Percentiles rank a stretch among this genome's conserved stretches.
phyloP scores from a whole-genome alignment of 1,140 invertebrate genomes.

The Amyelois transitella region DNA sequence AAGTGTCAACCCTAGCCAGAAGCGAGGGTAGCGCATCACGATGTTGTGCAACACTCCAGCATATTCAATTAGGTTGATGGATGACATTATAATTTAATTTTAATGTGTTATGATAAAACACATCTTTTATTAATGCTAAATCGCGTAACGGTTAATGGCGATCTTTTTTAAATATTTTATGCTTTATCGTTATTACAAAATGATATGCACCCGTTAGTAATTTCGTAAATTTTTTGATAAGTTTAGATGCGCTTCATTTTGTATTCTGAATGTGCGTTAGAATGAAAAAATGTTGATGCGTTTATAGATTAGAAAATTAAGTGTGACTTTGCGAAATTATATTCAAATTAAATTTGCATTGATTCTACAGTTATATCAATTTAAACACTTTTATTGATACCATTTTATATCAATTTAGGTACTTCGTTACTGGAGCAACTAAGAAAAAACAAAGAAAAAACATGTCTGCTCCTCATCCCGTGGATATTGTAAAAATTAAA shows the following conservation, averaged over 20 bases:
- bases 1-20: neutral
- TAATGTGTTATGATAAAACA: constrained; percentile 60
- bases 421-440: too few relatives aligned
- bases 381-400: too few relatives aligned
- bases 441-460: too few relatives aligned
- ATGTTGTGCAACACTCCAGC: constrained; percentile 20
- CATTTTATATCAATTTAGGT: too few relatives aligned
- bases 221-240: neutral
- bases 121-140: constrained; percentile 38
- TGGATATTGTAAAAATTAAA: too few relatives aligned
- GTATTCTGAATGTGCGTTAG: neutral
- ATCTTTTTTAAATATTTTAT: constrained; percentile 23
- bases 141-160: constrained; percentile 28
- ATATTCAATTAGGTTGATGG: constrained; percentile 67
- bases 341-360: too few relatives aligned
- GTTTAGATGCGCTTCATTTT: neutral
- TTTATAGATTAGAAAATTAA: too few relatives aligned
- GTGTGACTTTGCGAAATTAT: too few relatives aligned
- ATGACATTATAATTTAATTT: constrained; percentile 62
- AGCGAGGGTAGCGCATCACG: neutral
- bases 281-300: neutral
- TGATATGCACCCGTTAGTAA: constrained; percentile 20
- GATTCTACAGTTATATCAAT: too few relatives aligned
- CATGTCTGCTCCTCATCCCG: too few relatives aligned
- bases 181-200: constrained; percentile 33